A percentile compares a stretch with the other conserved stretches of the same genome.
phyloP scores from a whole-genome alignment of 2,113 vertebrate genomes.

The Apaloderma vittatum region DNA sequence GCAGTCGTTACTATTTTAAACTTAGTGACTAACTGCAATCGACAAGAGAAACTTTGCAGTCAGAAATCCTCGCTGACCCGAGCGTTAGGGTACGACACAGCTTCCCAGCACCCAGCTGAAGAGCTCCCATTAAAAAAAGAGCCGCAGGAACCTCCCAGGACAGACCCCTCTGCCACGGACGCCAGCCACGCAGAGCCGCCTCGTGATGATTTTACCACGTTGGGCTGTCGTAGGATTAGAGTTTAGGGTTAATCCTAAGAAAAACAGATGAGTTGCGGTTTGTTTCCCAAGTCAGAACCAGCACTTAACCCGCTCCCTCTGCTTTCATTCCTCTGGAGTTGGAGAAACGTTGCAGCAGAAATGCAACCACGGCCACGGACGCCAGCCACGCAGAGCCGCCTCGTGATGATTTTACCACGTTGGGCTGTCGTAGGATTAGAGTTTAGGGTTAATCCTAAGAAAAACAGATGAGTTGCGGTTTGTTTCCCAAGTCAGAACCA shows the following conservation, averaged over 20 bases:
- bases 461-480: background rate
- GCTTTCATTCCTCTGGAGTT: background rate
- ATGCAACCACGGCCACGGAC: too few species aligned
- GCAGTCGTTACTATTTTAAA: background rate
- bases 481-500: background rate
- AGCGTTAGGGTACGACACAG: fast-evolving
- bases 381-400: background rate
- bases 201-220: background rate
- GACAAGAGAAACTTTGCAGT: background rate
- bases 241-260: background rate
- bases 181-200: background rate
- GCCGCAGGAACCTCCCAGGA: fast-evolving
- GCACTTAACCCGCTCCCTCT: background rate
- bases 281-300: background rate
- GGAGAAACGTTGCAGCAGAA: too few species aligned
- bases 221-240: background rate
- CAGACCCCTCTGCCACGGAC: too few species aligned
- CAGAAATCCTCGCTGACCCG: background rate
- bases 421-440: background rate
- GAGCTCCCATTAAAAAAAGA: background rate
- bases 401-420: background rate
- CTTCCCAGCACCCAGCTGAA: background rate
- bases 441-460: background rate
- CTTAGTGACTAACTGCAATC: background rate
- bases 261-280: background rate